Evolutionary conservation across 2,797 vertebrate genomes (phyloP).

Genomic region (Ara ararauna): DNA sequence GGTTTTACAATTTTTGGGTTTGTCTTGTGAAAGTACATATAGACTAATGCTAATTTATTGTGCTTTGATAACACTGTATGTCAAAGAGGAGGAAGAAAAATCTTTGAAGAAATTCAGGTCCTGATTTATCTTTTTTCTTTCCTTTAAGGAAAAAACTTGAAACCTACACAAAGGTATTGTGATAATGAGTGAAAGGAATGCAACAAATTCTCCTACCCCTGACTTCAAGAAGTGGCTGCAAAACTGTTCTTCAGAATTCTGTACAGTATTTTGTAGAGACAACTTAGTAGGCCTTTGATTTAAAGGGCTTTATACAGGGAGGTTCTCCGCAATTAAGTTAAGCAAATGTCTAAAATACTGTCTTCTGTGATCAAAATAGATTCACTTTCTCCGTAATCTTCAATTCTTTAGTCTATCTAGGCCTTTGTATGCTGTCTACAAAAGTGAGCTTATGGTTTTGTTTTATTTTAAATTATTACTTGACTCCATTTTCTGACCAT

Average conservation of each 20-base stretch:
- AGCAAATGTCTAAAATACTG: background rate
- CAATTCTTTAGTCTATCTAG: background rate
- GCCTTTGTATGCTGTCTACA: background rate
- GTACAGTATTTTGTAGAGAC: background rate
- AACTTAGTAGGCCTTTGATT: background rate
- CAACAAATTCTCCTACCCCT: background rate
- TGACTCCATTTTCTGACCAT: background rate
- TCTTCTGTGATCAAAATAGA: background rate
- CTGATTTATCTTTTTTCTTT: background rate
- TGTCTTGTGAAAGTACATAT: background rate
- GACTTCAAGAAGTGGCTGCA: background rate
- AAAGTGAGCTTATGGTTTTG: background rate
- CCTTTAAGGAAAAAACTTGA: background rate
- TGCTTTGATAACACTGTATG: background rate
- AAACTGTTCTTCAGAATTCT: background rate
- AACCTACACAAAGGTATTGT: background rate
- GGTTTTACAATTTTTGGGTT: background rate
- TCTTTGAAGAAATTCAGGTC: background rate
- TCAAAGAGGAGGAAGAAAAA: background rate
- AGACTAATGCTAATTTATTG: background rate
- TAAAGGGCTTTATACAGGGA: background rate
- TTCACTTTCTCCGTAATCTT: background rate
- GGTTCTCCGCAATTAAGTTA: background rate
- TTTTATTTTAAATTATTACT: background rate
- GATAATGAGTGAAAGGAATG: background rate